Evolutionary conservation across 2,797 vertebrate genomes (phyloP).

Genomic region (Amazona ochrocephala): DNA sequence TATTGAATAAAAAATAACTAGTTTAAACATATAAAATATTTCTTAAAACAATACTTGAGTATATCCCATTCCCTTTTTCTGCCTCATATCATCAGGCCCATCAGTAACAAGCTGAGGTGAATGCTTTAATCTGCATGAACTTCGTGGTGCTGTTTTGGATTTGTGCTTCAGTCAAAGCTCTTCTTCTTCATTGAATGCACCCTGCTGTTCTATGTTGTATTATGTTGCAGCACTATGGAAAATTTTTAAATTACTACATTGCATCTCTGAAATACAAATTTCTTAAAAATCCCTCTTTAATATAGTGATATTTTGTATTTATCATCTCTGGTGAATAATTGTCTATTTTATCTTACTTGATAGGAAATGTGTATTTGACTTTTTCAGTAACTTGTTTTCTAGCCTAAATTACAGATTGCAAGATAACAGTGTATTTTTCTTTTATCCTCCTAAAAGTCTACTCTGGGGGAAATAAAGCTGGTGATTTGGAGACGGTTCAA

Average conservation of each 20-base stretch:
- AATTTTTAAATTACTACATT: background rate
- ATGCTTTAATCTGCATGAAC: background rate
- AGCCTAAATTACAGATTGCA: background rate
- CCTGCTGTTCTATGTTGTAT: background rate
- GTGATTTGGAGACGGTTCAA: background rate
- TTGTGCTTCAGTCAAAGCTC: background rate
- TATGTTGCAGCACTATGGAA: background rate
- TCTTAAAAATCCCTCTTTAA: background rate
- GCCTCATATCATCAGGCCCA: background rate
- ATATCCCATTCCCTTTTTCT: background rate
- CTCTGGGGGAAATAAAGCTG: background rate
- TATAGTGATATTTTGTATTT: background rate
- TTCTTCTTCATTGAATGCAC: background rate
- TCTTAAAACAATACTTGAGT: rapidly evolving
- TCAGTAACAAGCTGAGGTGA: background rate
- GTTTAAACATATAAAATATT: background rate
- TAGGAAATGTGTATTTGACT: background rate
- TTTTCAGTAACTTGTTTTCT: background rate
- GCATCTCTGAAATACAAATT: background rate
- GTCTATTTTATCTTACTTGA: background rate
- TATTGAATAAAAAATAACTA: background rate
- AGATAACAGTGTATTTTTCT: background rate
- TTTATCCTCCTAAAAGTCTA: background rate
- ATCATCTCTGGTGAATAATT: background rate
- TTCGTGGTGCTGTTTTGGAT: background rate